Conservation (phyloP, 2,797 vertebrate species). For the Anomalospiza imberbis region DNA sequence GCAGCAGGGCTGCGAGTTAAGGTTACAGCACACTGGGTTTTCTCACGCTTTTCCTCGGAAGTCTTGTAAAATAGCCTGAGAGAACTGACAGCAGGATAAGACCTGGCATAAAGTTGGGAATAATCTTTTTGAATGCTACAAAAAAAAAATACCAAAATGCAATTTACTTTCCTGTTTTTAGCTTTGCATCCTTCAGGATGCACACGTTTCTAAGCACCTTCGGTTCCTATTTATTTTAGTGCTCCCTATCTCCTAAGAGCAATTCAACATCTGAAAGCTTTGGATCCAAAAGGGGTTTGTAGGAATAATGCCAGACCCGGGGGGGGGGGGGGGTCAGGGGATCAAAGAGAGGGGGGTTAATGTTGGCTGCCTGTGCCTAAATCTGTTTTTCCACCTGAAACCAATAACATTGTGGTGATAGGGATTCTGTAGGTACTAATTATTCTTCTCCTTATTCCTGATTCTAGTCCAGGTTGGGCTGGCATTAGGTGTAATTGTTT, state of each 20-base stretch:
- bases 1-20: conserved; percentile 12
- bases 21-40: background rate
- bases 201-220: background rate
- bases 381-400: conserved; percentile 15
- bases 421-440: conserved; percentile 25
- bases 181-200: background rate
- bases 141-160: conserved; percentile 1
- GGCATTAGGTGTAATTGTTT: conserved; percentile 38
- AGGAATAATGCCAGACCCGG: background rate
- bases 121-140: background rate
- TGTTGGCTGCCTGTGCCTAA: conserved; percentile 3
- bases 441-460: background rate
- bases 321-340: conserved; percentile 28
- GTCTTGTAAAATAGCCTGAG: conserved; percentile 33
- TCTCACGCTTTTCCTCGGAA: background rate
- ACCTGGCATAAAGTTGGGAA: background rate
- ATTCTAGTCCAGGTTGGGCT: conserved; percentile 54
- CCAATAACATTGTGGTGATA: background rate
- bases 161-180: conserved; percentile 3
- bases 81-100: conserved; percentile 27
- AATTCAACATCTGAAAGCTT: conserved; percentile 35
- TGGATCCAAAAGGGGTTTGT: conserved; percentile 25
- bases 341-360: conserved; percentile 19
- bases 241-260: conserved; percentile 32
- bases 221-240: conserved; percentile 28